Conservation (phyloP, 2,888 invertebrate genomes). For the Sabatieria punctata region DNA sequence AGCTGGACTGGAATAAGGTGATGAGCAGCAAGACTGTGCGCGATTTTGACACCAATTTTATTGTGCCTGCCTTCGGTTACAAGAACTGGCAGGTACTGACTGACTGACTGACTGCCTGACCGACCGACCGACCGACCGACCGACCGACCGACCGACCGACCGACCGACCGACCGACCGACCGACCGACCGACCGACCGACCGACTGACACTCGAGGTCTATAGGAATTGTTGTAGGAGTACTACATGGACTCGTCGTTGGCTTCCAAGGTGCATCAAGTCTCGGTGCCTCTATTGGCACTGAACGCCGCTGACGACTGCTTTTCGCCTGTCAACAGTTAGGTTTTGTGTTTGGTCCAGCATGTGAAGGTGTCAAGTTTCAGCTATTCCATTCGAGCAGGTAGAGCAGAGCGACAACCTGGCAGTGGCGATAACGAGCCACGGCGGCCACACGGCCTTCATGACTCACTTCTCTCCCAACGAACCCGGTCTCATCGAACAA, state of each 20-base stretch:
- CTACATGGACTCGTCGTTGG: too few relatives aligned
- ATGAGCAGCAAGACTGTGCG: constrained; percentile 44
- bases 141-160: too few relatives aligned
- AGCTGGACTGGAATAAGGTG: constrained; percentile 35
- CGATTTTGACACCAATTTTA: constrained; percentile 66
- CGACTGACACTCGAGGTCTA: too few relatives aligned
- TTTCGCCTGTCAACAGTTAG: too few relatives aligned
- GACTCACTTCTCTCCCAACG: constrained; percentile 31
- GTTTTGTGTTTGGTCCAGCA: too few relatives aligned
- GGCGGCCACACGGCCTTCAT: constrained; percentile 39
- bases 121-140: too few relatives aligned
- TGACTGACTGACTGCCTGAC: too few relatives aligned
- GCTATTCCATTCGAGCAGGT: constrained; percentile 34
- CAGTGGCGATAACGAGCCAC: constrained; percentile 33
- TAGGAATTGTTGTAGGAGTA: too few relatives aligned
- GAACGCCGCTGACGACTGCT: constrained; percentile 72
- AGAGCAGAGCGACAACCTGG: constrained; percentile 30
- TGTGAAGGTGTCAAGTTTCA: too few relatives aligned
- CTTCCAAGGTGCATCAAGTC: constrained; percentile 53
- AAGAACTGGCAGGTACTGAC: constrained; percentile 52
- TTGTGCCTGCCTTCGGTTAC: constrained; percentile 70
- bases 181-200: too few relatives aligned
- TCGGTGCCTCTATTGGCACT: constrained; percentile 60
- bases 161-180: too few relatives aligned
- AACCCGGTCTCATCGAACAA: constrained; percentile 18